Conservation (phyloP, 2,888 invertebrate species). For the Sepiola atlantica region DNA sequence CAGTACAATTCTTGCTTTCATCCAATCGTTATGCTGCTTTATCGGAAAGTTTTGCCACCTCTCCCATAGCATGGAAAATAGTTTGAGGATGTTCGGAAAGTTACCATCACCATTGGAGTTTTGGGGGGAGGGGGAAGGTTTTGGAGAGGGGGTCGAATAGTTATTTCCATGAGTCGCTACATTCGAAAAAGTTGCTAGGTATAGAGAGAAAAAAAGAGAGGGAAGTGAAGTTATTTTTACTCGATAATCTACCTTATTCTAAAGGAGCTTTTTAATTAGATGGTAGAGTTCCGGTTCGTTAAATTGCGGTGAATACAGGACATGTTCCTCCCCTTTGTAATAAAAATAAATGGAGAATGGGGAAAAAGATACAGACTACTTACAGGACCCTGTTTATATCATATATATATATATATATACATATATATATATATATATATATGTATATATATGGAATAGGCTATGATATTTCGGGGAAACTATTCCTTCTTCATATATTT, state of each 20-base stretch:
- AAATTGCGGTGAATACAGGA: not conserved
- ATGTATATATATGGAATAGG: no score
- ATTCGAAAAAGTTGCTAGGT: not conserved
- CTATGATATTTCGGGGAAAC: no score
- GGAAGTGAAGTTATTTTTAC: not conserved
- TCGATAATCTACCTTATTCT: not conserved
- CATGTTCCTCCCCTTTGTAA: not conserved
- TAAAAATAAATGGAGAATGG: not conserved
- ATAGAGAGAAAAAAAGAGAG: slow-evolving; percentile 20
- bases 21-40: not conserved
- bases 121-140: not conserved
- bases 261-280: not conserved
- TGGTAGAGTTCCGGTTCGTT: not conserved
- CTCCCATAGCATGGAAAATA: not conserved
- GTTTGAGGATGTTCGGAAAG: not conserved
- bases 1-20: not conserved
- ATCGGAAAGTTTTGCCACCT: not conserved
- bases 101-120: not conserved
- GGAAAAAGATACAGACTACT: not conserved
- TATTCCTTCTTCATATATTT: no score
- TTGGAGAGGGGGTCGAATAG: not conserved
- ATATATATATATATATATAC: not conserved
- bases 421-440: no score
- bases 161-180: not conserved
- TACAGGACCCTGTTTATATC: slow-evolving; percentile 1